Conservation (phyloP, 2,113 vertebrate species). For the Sporophila hypoxantha region DNA sequence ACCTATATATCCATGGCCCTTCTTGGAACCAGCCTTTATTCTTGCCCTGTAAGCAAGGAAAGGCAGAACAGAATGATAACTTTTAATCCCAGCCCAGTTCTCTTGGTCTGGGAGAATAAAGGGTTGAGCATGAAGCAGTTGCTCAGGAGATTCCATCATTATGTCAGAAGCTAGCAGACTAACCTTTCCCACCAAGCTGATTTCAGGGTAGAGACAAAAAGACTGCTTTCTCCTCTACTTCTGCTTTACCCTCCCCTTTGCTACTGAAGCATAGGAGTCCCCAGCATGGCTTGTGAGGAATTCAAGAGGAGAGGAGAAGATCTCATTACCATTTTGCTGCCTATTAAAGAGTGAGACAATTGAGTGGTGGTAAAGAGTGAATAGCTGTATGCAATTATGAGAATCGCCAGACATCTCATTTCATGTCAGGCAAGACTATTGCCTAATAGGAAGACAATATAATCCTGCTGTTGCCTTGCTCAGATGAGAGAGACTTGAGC, state of each 20-base stretch:
- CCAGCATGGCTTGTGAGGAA: not conserved
- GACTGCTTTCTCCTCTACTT: not conserved
- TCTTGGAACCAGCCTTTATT: not conserved
- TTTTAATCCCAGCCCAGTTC: not conserved
- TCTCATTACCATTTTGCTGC: conserved; percentile 15
- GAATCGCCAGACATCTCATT: conserved; percentile 20
- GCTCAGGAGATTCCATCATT: not conserved
- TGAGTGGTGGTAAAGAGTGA: not conserved
- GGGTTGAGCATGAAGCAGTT: not conserved
- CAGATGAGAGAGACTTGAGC: not conserved
- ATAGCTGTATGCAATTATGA: conserved; percentile 14
- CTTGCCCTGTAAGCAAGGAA: not conserved
- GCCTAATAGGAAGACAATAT: conserved; percentile 7
- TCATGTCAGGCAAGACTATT: conserved; percentile 8
- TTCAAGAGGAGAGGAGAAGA: not conserved
- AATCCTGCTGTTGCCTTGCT: not conserved
- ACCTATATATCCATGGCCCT: not conserved
- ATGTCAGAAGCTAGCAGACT: not conserved
- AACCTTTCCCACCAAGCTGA: not conserved
- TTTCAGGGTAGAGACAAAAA: not conserved
- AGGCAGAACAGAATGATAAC: not conserved
- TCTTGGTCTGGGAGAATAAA: not conserved
- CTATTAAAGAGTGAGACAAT: conserved; percentile 16
- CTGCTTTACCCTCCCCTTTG: not conserved
- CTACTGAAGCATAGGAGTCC: not conserved